Evolutionary conservation across 2,888 invertebrate species (phyloP).

Genomic region (Oscheius sp.): DNA sequence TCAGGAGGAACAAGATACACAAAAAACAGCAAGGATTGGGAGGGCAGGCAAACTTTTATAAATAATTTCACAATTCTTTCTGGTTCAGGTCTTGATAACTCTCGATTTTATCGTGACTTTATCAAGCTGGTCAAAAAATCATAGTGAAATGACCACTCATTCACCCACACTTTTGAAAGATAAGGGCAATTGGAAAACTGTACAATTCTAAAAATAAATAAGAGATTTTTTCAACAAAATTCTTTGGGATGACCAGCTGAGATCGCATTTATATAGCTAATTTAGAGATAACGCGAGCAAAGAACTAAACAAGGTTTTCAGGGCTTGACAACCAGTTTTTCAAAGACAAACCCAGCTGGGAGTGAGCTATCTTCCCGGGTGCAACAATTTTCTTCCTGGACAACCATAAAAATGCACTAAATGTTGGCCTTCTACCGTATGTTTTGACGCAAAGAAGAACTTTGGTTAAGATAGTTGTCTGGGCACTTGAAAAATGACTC

Average conservation of each 20-base stretch:
- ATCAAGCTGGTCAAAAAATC: too few species aligned
- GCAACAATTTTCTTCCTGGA: conserved; percentile 3
- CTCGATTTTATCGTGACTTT: too few species aligned
- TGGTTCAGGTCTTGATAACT: too few species aligned
- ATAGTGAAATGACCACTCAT: not conserved
- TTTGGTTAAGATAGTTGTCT: too few species aligned
- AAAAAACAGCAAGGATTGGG: too few species aligned
- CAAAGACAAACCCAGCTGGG: not conserved
- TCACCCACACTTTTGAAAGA: too few species aligned
- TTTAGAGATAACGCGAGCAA: conserved; percentile 4
- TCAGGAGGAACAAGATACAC: too few species aligned
- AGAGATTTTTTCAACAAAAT: not conserved
- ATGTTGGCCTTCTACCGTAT: not conserved
- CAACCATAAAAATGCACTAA: conserved; percentile 2
- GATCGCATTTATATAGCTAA: too few species aligned
- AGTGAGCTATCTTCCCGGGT: not conserved
- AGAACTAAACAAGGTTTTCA: not conserved
- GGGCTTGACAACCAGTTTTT: not conserved
- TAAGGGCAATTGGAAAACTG: not conserved
- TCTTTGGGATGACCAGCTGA: not conserved
- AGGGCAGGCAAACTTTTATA: too few species aligned
- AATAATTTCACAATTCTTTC: too few species aligned
- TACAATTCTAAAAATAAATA: not conserved
- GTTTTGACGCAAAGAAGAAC: not conserved
- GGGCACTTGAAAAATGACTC: too few species aligned